phyloP scores from a whole-genome alignment of 2,888 invertebrate species.

The Byasa hedistus region DNA sequence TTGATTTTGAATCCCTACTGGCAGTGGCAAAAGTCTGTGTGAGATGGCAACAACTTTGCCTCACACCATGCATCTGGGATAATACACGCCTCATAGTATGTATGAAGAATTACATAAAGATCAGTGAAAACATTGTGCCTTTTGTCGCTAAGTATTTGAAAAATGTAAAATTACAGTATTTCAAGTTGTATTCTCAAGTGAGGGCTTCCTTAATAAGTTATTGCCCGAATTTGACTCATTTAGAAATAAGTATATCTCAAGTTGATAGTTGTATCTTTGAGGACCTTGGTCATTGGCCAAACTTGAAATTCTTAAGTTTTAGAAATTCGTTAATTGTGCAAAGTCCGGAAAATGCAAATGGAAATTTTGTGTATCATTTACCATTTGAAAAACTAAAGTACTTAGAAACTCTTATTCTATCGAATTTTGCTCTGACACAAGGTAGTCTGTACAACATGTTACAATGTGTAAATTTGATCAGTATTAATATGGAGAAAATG shows the following conservation, averaged over 20 bases:
- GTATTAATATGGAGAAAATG: constrained; percentile 79
- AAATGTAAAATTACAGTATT: constrained; percentile 77
- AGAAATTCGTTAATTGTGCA: constrained; percentile 75
- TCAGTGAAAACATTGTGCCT: constrained; percentile 76
- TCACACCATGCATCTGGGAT: constrained; percentile 76
- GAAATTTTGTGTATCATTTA: constrained; percentile 73
- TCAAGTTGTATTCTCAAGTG: constrained; percentile 76
- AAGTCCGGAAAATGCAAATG: constrained; percentile 68
- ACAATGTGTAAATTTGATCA: constrained; percentile 69
- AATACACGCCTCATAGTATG: constrained; percentile 75
- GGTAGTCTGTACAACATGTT: constrained; percentile 73
- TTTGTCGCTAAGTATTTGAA: constrained; percentile 76
- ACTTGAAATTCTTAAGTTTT: constrained; percentile 74
- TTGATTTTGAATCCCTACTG: constrained; percentile 74
- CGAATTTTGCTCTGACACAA: constrained; percentile 74
- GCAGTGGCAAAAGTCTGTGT: constrained; percentile 72
- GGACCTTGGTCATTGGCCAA: constrained; percentile 73
- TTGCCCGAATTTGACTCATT: constrained; percentile 75
- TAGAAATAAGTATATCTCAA: constrained; percentile 79
- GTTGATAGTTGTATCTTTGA: constrained; percentile 78
- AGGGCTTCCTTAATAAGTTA: constrained; percentile 72
- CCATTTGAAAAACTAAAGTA: constrained; percentile 72
- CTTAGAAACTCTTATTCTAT: constrained; percentile 69
- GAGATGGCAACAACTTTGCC: constrained; percentile 73
- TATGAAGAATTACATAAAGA: constrained; percentile 76